phyloP scores from a whole-genome alignment of 2,888 invertebrate genomes.

The Eulithis testata region DNA sequence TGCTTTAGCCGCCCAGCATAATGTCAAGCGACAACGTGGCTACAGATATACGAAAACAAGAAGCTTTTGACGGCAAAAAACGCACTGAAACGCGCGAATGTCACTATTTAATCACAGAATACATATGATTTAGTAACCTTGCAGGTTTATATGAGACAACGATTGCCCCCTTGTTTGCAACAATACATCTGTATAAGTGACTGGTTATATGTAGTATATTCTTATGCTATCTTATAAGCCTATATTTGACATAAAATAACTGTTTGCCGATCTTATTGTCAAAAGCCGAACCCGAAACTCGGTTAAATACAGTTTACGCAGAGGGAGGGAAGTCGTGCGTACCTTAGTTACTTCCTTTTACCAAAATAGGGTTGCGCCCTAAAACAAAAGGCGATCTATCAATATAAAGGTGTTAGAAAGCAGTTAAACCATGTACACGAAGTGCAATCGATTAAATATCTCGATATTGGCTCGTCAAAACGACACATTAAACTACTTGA shows the following conservation, averaged over 20 bases:
- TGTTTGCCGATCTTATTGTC: constrained; percentile 4
- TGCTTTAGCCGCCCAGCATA: no score
- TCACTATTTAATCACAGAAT: no score
- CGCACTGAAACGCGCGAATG: no score
- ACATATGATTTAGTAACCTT: no score
- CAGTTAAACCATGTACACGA: constrained; percentile 51
- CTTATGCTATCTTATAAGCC: no score
- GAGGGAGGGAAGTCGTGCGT: constrained; percentile 63
- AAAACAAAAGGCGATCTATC: constrained; percentile 47
- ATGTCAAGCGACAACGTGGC: no score
- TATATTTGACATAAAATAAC: background rate
- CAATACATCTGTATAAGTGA: no score
- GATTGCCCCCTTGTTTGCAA: no score
- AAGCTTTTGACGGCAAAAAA: no score
- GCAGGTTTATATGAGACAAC: no score
- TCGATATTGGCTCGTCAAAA: constrained; percentile 54
- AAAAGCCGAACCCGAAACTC: constrained; percentile 22
- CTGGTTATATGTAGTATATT: no score
- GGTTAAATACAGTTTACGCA: constrained; percentile 28
- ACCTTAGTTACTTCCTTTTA: constrained; percentile 50
- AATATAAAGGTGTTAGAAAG: constrained; percentile 29
- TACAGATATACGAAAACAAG: no score
- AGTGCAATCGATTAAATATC: constrained; percentile 42
- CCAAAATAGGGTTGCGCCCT: constrained; percentile 47
- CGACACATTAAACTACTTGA: constrained; percentile 50